Conservation (phyloP, 1,140 invertebrate species). For the Caenorhabditis inopinata region DNA sequence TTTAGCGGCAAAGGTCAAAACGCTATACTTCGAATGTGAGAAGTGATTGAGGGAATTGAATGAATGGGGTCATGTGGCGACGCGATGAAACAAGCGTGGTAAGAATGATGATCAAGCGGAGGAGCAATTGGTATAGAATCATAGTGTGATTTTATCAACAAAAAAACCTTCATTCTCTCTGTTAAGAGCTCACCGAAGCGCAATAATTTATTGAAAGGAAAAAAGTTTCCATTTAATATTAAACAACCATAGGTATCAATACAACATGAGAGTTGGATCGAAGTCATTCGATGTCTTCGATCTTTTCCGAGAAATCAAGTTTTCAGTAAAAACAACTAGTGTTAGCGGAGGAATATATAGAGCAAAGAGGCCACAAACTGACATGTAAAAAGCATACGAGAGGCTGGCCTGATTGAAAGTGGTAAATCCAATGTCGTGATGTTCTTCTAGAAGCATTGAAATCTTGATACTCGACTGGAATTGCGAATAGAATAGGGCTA, state of each 20-base stretch:
- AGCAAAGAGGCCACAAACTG: neutral
- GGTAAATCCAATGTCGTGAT: slow-evolving; percentile 8
- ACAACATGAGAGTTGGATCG: slow-evolving; percentile 4
- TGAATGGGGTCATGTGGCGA: slow-evolving; percentile 6
- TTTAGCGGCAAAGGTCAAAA: slow-evolving; percentile 14
- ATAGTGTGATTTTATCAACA: too few species aligned
- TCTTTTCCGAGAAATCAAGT: neutral
- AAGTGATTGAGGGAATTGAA: slow-evolving; percentile 3
- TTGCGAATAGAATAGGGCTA: slow-evolving; percentile 4
- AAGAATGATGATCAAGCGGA: too few species aligned
- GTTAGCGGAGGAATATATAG: slow-evolving; percentile 2
- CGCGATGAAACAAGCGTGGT: too few species aligned
- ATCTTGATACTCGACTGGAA: slow-evolving; percentile 9
- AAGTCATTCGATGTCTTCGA: neutral
- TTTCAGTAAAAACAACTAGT: slow-evolving; percentile 8
- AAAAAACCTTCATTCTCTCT: too few species aligned
- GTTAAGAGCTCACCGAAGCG: too few species aligned
- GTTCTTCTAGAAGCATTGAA: slow-evolving; percentile 7
- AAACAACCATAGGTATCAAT: neutral
- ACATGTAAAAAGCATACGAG: slow-evolving; percentile 17
- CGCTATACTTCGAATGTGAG: neutral
- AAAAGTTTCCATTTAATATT: too few species aligned
- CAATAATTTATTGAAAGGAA: neutral
- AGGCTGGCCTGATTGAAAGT: slow-evolving; percentile 21
- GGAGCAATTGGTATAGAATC: neutral